These are phyloP conservation scores for Phalloptychus januarius DNA, from an alignment of 2,797 vertebrate genomes.

Conservation along the genomic window DNA sequence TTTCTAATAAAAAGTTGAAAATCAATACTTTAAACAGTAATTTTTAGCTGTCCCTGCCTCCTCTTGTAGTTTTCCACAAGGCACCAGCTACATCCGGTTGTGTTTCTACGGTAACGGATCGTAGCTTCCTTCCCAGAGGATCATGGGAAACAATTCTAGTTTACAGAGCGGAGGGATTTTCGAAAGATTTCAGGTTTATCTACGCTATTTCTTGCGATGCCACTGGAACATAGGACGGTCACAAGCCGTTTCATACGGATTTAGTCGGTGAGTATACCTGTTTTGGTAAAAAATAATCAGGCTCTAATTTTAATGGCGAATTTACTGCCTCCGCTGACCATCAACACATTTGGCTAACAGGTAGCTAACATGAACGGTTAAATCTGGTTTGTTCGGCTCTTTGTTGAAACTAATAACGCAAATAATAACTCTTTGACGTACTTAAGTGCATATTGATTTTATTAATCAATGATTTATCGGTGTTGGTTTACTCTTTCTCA, in stretches of 20 bases:
- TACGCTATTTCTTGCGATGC: constrained; percentile 1
- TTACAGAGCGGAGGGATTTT: constrained; percentile 78
- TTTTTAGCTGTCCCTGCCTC: background rate
- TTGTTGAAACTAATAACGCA: background rate
- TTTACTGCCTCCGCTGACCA: background rate
- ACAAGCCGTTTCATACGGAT: accelerated
- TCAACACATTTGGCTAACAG: constrained; percentile 45
- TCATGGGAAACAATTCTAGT: constrained; percentile 66
- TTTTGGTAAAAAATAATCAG: background rate
- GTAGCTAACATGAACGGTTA: constrained; percentile 48
- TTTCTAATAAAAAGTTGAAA: background rate
- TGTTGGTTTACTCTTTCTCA: background rate
- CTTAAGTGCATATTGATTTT: background rate
- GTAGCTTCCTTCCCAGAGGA: constrained; percentile 64
- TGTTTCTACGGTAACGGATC: constrained; percentile 70
- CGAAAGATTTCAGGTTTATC: constrained; percentile 59
- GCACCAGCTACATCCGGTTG: background rate
- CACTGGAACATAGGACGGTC: accelerated
- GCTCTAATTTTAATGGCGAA: background rate
- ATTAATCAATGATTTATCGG: background rate
- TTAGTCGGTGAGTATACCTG: background rate
- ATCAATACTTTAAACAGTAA: background rate
- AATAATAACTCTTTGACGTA: background rate
- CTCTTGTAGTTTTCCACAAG: background rate
- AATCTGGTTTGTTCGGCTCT: background rate